Base-by-base conservation (phyloP, 2,113 vertebrate species). In the Limanda limanda region DNA sequence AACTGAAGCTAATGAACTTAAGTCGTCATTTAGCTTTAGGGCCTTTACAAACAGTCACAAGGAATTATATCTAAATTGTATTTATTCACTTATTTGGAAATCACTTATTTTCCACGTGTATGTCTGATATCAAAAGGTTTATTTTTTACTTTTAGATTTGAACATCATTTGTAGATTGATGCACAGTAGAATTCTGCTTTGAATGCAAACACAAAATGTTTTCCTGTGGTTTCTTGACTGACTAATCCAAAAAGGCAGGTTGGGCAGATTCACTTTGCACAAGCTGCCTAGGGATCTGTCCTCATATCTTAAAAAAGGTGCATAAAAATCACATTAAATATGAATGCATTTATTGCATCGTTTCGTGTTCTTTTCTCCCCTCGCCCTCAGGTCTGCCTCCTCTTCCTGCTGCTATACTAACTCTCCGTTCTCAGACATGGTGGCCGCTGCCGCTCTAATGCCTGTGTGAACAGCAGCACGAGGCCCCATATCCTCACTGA, bases 381-480 rank as follows among this genome's bases (percentile, higher is more conserved):
- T 42, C 7, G 5, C 25, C 14, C 13, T 67, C n/a, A 17, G 51
- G 51, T 64, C 79, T 76, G 15, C 68, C 35, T 75, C 57, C 27
- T 45, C 52, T 52, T 52, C 58, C 83, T 58, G 60, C 31, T n/a
- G 14, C 52, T 71, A 67, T 59, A 40, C 57, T 25, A 37, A 72
- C 48, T 63, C 71, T 72, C 31, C 37, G 3, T 70, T 81, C 62
- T 84, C 54, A 63, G 54, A 78, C 75, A 58, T 8, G 21, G 59
- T 66, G 76, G 63, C 77, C 74, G 83, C 58, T 86, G 83, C 84
- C 65, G 74, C 79, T 78, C 66, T 83, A 89, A 89, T 80, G 66
- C 82, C 68, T 79, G 79, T 83, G 85, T 88, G 88, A 90, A 91
- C 86, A 83, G 85, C 71, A 68, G 78, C 68, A 91, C 87, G 86